Conservation (phyloP, 2,113 vertebrate genomes). For the Aphyosemion australe region DNA sequence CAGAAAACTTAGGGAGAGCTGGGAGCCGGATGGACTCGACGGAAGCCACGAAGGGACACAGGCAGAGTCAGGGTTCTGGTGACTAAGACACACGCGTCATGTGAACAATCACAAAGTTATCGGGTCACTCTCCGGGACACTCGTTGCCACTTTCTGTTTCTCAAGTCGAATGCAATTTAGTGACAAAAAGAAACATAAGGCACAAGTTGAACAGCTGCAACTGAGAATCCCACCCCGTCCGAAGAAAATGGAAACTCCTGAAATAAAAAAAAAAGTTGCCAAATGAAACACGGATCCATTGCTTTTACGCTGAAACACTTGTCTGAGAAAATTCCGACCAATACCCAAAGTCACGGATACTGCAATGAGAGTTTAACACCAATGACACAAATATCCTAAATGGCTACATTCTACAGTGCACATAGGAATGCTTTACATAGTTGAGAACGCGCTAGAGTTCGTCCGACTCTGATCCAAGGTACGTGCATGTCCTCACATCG, state of each 20-base stretch:
- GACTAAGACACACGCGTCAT: conserved; percentile 61
- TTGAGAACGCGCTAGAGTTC: conserved; percentile 63
- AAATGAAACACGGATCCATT: conserved; percentile 65
- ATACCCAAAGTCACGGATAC: conserved; percentile 57
- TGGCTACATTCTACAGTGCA: conserved; percentile 76
- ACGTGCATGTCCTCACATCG: conserved; percentile 43
- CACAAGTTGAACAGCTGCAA: conserved; percentile 79
- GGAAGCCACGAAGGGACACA: conserved; percentile 55
- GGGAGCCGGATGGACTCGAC: conserved; percentile 20
- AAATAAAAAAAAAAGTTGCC: conserved; percentile 44
- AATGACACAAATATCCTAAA: conserved; percentile 55
- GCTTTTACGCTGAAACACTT: conserved; percentile 61
- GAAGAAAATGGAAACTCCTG: conserved; percentile 51
- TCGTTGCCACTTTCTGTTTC: conserved; percentile 54
- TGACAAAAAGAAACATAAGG: conserved; percentile 83
- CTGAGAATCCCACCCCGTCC: conserved; percentile 62
- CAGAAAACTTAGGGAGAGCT: conserved; percentile 34
- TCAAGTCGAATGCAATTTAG: conserved; percentile 72
- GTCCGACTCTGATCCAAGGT: conserved; percentile 59
- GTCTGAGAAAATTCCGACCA: conserved; percentile 50
- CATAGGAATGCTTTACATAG: conserved; percentile 69
- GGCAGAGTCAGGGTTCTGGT: conserved; percentile 47
- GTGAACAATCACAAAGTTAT: conserved; percentile 61
- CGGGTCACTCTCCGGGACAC: conserved; percentile 43
- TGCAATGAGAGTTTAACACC: conserved; percentile 60